Conservation (phyloP, 2,888 invertebrate species). For the Vanessa cardui region DNA sequence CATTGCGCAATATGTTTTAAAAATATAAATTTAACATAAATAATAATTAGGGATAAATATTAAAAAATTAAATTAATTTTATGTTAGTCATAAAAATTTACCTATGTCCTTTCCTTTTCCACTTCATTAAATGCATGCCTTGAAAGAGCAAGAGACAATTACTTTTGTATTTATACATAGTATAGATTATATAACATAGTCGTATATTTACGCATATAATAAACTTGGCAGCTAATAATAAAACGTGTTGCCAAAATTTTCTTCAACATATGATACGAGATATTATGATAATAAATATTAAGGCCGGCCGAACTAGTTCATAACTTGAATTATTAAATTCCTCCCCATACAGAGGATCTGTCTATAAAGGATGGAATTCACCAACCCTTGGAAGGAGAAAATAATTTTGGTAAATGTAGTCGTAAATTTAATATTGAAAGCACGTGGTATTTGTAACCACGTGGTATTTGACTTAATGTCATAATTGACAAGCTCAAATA, state of each 20-base stretch:
- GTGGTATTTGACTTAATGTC: too few relatives aligned
- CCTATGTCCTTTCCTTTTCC: too few relatives aligned
- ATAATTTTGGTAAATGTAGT: background rate
- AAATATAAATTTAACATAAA: too few relatives aligned
- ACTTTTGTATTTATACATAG: too few relatives aligned
- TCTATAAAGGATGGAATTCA: constrained; percentile 1
- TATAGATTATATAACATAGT: too few relatives aligned
- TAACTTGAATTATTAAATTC: constrained; percentile 11
- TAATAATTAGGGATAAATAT: too few relatives aligned
- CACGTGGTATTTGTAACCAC: background rate
- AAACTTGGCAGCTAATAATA: background rate
- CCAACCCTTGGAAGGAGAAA: background rate
- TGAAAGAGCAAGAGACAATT: too few relatives aligned
- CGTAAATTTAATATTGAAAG: background rate
- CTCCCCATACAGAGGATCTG: background rate
- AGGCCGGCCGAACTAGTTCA: constrained; percentile 3
- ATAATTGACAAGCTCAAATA: too few relatives aligned
- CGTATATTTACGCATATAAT: background rate
- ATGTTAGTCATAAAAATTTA: too few relatives aligned
- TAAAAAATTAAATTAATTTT: too few relatives aligned
- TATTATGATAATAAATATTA: constrained; percentile 5
- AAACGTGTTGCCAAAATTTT: background rate
- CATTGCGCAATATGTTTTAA: too few relatives aligned
- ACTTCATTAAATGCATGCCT: too few relatives aligned
- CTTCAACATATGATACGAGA: background rate